phyloP scores from a whole-genome alignment of 2,797 vertebrate genomes.

The Vespertilio murinus region DNA sequence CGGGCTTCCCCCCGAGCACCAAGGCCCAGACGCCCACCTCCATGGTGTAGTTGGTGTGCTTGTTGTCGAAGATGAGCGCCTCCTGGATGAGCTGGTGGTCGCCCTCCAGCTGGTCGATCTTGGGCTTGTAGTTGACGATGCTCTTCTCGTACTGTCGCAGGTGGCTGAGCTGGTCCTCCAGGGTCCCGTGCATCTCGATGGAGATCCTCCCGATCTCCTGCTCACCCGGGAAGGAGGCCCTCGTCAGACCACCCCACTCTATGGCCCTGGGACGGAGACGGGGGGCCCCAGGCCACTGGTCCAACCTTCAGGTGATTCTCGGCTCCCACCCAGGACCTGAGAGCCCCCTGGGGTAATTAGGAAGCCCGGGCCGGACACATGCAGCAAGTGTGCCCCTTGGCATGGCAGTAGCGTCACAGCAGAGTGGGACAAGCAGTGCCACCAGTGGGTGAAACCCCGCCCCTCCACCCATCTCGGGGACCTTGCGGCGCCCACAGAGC shows the following conservation, averaged over 20 bases:
- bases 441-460: neutral
- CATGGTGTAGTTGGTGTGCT: slow-evolving; percentile 99
- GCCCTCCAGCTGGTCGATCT: slow-evolving; percentile 97
- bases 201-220: slow-evolving; percentile 98
- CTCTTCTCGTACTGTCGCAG: slow-evolving; percentile 97
- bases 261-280: neutral
- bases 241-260: neutral
- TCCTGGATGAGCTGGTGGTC: slow-evolving; percentile 98
- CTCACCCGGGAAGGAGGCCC: neutral
- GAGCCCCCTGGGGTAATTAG: neutral
- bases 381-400: neutral
- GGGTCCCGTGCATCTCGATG: slow-evolving; percentile 98
- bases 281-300: neutral
- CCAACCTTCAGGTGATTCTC: neutral
- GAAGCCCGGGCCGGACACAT: neutral
- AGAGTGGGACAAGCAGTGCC: neutral
- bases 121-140: slow-evolving; percentile 98
- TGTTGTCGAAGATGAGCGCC: slow-evolving; percentile 98
- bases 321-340: neutral
- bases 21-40: slow-evolving; percentile 85
- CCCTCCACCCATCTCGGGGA: neutral
- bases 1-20: accelerated
- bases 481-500: neutral
- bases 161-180: slow-evolving; percentile 96
- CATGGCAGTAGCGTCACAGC: neutral